Conservation (phyloP, 2,888 invertebrate genomes). For the Tryphoninae sp. region DNA sequence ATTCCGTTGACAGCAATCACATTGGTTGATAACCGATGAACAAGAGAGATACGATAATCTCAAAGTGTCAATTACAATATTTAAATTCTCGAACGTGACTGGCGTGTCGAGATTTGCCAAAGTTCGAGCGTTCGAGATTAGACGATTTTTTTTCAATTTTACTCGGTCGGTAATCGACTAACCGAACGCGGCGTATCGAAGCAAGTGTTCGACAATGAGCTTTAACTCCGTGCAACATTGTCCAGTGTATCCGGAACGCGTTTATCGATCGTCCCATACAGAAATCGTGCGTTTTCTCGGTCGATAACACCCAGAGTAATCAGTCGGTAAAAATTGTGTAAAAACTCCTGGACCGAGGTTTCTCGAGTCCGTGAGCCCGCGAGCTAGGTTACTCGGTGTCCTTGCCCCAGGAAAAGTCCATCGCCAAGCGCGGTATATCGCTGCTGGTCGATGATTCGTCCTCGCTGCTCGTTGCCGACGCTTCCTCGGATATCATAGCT, state of each 20-base stretch:
- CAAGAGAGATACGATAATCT: neutral
- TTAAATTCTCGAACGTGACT: neutral
- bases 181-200: neutral
- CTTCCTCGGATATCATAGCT: constrained; percentile 85
- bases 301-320: neutral
- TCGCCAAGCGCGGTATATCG: constrained; percentile 76
- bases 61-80: constrained; percentile 2
- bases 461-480: constrained; percentile 79
- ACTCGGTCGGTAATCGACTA: constrained; percentile 9
- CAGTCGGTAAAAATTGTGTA: constrained; percentile 15
- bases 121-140: neutral
- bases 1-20: neutral
- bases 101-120: neutral
- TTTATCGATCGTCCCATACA: neutral
- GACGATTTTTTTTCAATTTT: neutral
- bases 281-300: neutral
- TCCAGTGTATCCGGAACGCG: neutral
- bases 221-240: neutral
- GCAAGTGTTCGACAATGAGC: neutral
- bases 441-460: constrained; percentile 79
- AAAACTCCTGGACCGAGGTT: neutral
- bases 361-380: constrained; percentile 13
- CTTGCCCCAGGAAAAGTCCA: constrained; percentile 71
- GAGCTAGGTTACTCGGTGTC: constrained; percentile 63
- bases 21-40: neutral